Evolutionary conservation across 2,888 invertebrate species (phyloP), one percentile per base, ranked within the genome.

Genomic region (Entomobrya proxima): DNA sequence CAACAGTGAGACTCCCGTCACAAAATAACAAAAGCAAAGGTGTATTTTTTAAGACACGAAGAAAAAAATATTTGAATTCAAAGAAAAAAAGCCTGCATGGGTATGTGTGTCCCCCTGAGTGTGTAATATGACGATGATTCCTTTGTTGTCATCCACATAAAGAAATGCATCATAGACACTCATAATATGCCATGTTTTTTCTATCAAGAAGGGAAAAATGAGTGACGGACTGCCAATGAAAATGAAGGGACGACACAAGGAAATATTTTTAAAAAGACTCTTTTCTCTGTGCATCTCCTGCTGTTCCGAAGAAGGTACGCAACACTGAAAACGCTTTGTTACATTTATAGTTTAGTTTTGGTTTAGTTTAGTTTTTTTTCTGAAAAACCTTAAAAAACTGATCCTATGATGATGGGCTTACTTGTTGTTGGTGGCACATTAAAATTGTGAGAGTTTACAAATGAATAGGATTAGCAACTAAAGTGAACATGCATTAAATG

Each of bases 241-340:
- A 58, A 30, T 37, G 61, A 61, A 61, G 61, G 77, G 75, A 32
- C 75, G 52, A 32, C 37, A 77, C 21, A 21, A 15, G 24, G 37
- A 27, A 21, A 37, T 21, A 58, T 44, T 72, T 32, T 47, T 18
- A 72, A 74, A 67, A 67, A 61, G 13, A 15, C 27, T 74, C 67
- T 75, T 75, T 75, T 40, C 67, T 40, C 40, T 37, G 67, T 21
- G 37, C 32, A 64, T 69, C 18, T 69, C 83, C 76, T 83, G 83
- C 83, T 83, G 83, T 50, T 76, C 77, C 58, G n/a, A 52, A 7
- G n/a, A 67, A 61, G n/a, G 47, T 64, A 64, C 24, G 72, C 55
- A 55, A 55, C 52, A 74, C 32, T 18, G 47, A 64, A 24, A 72
- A 58, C 82, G 52, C 64, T 83, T 83, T 83, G 83, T 83, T 83